phyloP scores from a whole-genome alignment of 2,797 vertebrate species.

The Platyrinchus mystaceus region DNA sequence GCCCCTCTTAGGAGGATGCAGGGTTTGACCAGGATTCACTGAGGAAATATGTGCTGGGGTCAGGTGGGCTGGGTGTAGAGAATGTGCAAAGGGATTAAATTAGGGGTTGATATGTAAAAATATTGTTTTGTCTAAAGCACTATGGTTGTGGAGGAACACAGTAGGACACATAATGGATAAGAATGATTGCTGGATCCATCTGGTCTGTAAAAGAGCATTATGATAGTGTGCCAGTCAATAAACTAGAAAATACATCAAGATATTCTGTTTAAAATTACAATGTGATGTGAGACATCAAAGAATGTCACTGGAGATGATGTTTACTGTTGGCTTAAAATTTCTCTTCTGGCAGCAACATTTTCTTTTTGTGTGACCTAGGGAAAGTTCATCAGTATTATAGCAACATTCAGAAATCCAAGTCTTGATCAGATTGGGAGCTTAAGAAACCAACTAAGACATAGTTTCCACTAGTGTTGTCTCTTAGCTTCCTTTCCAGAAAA shows the following conservation, averaged over 20 bases:
- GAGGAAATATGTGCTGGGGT: not conserved
- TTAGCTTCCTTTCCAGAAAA: not conserved
- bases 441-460: not conserved
- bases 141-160: not conserved
- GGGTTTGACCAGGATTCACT: not conserved
- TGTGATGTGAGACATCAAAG: not conserved
- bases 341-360: not conserved
- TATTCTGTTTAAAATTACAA: not conserved
- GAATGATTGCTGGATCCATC: not conserved
- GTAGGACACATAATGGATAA: not conserved
- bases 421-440: not conserved
- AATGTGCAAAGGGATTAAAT: not conserved
- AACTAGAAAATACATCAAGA: not conserved
- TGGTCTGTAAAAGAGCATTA: not conserved
- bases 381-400: not conserved
- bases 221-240: not conserved
- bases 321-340: not conserved
- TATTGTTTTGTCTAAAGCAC: not conserved
- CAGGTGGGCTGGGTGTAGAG: not conserved
- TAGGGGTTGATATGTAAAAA: not conserved
- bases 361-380: not conserved
- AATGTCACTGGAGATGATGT: not conserved
- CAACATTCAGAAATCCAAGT: not conserved
- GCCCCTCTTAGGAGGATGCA: not conserved
- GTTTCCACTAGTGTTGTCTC: not conserved